These are phyloP conservation scores for Marisa cornuarietis DNA, from an alignment of 1,140 invertebrate species.

Conservation along the genomic window DNA sequence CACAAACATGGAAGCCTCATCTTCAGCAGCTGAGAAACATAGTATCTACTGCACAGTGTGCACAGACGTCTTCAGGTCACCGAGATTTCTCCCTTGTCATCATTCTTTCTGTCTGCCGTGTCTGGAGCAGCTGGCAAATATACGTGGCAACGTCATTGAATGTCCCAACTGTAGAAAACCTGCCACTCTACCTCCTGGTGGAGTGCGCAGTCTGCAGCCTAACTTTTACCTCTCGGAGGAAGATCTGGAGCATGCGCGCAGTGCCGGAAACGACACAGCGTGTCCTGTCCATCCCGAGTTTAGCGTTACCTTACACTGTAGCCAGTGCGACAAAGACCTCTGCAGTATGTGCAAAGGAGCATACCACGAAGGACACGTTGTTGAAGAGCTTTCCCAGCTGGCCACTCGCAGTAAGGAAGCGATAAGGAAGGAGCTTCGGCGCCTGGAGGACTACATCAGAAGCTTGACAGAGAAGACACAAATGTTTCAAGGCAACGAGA, in stretches of 20 bases:
- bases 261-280: not conserved
- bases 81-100: not conserved
- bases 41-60: not conserved
- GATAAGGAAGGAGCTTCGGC: too few relatives aligned
- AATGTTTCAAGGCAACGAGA: too few relatives aligned
- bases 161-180: not conserved
- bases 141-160: not conserved
- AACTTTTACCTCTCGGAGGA: constrained; percentile 8
- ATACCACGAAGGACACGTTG: too few relatives aligned
- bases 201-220: not conserved
- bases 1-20: too few relatives aligned
- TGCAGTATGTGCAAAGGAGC: too few relatives aligned
- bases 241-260: not conserved
- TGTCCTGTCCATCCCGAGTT: not conserved
- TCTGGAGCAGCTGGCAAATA: not conserved
- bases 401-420: too few relatives aligned
- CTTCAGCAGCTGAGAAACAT: too few relatives aligned
- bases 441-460: too few relatives aligned
- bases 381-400: too few relatives aligned
- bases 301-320: not conserved
- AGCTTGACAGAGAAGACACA: too few relatives aligned
- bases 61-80: not conserved
- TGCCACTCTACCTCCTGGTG: not conserved
- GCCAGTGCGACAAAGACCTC: not conserved
- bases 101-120: constrained; percentile 1